Conservation (phyloP, 1,140 invertebrate genomes). For the Idris sp. region DNA sequence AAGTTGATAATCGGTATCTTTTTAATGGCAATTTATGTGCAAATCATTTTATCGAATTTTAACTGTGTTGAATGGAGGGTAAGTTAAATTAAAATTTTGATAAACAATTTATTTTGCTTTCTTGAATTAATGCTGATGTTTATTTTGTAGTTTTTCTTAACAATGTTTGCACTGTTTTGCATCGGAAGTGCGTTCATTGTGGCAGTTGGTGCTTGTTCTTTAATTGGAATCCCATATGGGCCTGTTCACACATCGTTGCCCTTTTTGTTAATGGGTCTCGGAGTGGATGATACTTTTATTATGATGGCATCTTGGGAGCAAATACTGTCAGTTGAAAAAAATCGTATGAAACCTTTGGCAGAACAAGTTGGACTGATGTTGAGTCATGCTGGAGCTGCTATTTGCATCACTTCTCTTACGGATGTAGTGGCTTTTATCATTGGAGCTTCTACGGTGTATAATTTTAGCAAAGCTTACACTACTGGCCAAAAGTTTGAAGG, state of each 20-base stretch:
- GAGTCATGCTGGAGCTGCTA: constrained; percentile 88
- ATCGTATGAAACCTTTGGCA: constrained; percentile 78
- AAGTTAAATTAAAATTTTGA: too few species aligned
- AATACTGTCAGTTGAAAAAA: constrained; percentile 73
- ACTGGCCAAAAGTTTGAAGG: too few species aligned
- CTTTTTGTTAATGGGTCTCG: constrained; percentile 88
- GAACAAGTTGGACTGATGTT: constrained; percentile 84
- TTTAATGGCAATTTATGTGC: constrained; percentile 86
- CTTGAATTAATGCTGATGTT: too few species aligned
- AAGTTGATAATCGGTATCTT: constrained; percentile 83
- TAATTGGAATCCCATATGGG: constrained; percentile 86
- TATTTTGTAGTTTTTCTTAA: constrained; percentile 70
- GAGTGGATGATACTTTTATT: constrained; percentile 90
- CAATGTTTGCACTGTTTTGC: constrained; percentile 82
- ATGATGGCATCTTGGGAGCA: constrained; percentile 87
- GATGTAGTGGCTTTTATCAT: constrained; percentile 89
- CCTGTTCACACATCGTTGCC: constrained; percentile 90
- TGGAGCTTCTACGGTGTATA: constrained; percentile 82
- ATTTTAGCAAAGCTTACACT: too few species aligned
- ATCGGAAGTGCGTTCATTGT: constrained; percentile 88
- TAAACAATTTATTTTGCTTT: too few species aligned
- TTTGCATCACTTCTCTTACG: constrained; percentile 89
- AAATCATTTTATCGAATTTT: constrained; percentile 85
- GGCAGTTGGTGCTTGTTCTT: constrained; percentile 85
- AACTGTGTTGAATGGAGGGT: constrained; percentile 87